Evolutionary conservation across 2,888 invertebrate genomes (phyloP).

Genomic region (Subacronicta megacephala): DNA sequence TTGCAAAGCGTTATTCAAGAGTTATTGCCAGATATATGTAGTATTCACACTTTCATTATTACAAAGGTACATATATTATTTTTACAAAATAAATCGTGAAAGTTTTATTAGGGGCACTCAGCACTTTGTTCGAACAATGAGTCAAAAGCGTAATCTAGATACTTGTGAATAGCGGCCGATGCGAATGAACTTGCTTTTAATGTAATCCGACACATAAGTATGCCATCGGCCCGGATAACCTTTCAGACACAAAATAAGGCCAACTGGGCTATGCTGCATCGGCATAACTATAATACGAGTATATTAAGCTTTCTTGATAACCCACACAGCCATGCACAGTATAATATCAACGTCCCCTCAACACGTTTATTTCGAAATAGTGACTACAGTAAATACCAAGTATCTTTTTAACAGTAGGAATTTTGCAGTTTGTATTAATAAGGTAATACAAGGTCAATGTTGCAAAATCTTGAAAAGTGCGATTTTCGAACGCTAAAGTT

Average conservation of each 20-base stretch:
- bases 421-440: slow-evolving; percentile 36
- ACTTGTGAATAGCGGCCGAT: slow-evolving; percentile 79
- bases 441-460: slow-evolving; percentile 50
- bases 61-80: slow-evolving; percentile 2
- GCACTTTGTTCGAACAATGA: slow-evolving; percentile 78
- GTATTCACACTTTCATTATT: slow-evolving; percentile 12
- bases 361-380: slow-evolving; percentile 33
- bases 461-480: slow-evolving; percentile 33
- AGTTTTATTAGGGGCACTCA: slow-evolving; percentile 61
- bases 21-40: neutral
- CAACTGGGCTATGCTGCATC: slow-evolving; percentile 63
- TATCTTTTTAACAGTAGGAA: slow-evolving; percentile 43
- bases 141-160: slow-evolving; percentile 81
- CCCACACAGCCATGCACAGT: slow-evolving; percentile 17
- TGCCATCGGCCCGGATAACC: slow-evolving; percentile 85
- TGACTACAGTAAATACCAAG: slow-evolving; percentile 27
- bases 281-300: slow-evolving; percentile 40
- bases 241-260: slow-evolving; percentile 76
- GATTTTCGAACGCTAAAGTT: slow-evolving; percentile 13
- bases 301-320: slow-evolving; percentile 35
- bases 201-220: slow-evolving; percentile 83
- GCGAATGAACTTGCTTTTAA: slow-evolving; percentile 87
- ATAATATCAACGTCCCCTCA: slow-evolving; percentile 19
- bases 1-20: neutral
- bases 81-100: slow-evolving; percentile 48